phyloP scores from a whole-genome alignment of 1,140 invertebrate genomes.

The Aleiodes sp. region DNA sequence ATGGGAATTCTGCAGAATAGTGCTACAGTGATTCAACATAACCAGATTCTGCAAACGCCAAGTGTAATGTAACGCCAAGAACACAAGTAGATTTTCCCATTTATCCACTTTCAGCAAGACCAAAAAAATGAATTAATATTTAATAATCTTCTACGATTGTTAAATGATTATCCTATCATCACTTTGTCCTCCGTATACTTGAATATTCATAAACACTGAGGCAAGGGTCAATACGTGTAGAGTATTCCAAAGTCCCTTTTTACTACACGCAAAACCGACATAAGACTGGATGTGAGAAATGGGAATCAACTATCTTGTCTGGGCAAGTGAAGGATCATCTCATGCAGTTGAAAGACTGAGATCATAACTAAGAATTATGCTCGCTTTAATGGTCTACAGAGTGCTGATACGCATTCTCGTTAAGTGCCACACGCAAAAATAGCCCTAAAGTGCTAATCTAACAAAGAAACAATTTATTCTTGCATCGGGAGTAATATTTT shows the following conservation, averaged over 20 bases:
- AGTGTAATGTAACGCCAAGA: not conserved
- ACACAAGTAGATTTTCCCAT: not conserved
- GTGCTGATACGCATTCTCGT: not conserved
- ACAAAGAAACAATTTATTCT: too few species aligned
- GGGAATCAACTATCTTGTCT: not conserved
- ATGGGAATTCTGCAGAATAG: not conserved
- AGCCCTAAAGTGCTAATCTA: too few species aligned
- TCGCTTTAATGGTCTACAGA: not conserved
- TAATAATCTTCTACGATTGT: not conserved
- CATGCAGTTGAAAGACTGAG: too few species aligned
- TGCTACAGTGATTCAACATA: not conserved
- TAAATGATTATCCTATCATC: slow-evolving; percentile 8
- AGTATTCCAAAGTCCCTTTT: not conserved
- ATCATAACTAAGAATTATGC: slow-evolving; percentile 3
- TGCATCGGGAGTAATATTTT: too few species aligned
- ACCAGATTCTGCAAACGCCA: not conserved
- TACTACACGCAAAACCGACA: not conserved
- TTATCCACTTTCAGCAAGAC: not conserved
- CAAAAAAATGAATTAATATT: not conserved
- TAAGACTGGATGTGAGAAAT: not conserved
- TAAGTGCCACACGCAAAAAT: not conserved
- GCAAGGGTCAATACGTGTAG: not conserved
- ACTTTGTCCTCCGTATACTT: not conserved
- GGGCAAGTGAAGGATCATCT: too few species aligned
- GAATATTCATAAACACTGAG: not conserved